phyloP scores from a whole-genome alignment of 2,113 vertebrate species.

The Mungos mungo region DNA sequence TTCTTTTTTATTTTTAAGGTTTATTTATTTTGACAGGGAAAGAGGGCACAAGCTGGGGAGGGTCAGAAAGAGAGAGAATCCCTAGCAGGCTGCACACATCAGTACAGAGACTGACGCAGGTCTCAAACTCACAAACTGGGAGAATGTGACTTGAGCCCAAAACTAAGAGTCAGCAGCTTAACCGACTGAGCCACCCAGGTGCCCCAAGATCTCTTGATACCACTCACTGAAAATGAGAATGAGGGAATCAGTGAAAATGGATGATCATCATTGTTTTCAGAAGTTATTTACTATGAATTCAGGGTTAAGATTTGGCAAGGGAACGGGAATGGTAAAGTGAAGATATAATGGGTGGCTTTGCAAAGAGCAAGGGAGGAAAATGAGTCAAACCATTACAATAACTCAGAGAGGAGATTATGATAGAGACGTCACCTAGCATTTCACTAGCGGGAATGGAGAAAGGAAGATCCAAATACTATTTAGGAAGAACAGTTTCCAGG shows the following conservation, averaged over 20 bases:
- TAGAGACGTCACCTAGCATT: background rate
- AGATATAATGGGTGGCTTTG: background rate
- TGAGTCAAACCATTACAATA: background rate
- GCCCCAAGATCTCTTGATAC: background rate
- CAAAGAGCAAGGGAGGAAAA: conserved; percentile 29
- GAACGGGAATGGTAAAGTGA: background rate
- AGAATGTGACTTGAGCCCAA: no score
- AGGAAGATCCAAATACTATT: background rate
- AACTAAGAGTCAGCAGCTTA: no score
- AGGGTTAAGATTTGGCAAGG: background rate
- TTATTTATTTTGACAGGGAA: no score
- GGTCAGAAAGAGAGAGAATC: no score
- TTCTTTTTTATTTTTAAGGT: no score
- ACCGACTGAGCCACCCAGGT: no score
- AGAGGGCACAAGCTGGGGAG: no score
- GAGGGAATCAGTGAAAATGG: background rate
- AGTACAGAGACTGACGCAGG: no score
- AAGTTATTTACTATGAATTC: background rate
- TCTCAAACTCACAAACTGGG: no score
- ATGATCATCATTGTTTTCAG: background rate
- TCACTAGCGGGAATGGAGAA: background rate
- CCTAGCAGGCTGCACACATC: no score
- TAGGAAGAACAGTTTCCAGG: background rate
- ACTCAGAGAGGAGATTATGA: background rate
- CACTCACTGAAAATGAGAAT: background rate